Percentiles rank a stretch among this genome's conserved stretches.
phyloP scores from a whole-genome alignment of 92 coral and sea anemone species.

The Epizoanthus fatuus region DNA sequence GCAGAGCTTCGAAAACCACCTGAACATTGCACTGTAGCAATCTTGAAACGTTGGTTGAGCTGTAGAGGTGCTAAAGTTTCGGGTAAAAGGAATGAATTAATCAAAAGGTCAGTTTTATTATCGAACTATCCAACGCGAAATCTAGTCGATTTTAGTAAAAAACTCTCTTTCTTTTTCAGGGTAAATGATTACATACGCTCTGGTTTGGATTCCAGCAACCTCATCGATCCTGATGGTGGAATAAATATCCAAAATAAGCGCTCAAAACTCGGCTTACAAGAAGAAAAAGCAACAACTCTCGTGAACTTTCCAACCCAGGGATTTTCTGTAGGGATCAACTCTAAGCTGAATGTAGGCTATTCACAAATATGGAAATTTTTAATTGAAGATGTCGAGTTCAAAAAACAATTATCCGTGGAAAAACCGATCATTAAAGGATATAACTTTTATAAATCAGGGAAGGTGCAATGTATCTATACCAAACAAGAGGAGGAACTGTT shows the following conservation, averaged over 20 bases:
- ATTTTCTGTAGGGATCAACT: constrained; percentile 5
- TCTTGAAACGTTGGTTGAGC: constrained; percentile 45
- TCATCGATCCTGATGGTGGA: constrained; percentile 43
- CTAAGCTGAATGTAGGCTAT: constrained; percentile 4
- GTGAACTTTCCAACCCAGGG: constrained; percentile 35
- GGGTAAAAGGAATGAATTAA: constrained; percentile 44
- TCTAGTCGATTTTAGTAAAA: constrained; percentile 6
- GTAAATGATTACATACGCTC: constrained; percentile 50
- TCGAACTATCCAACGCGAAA: constrained; percentile 33
- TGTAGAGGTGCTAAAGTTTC: constrained; percentile 52
- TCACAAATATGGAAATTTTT: background rate
- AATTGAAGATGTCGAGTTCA: constrained; percentile 1
- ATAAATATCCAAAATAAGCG: constrained; percentile 9
- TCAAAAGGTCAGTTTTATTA: constrained; percentile 45
- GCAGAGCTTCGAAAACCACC: no score
- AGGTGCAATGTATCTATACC: background rate
- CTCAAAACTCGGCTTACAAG: constrained; percentile 17
- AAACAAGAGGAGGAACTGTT: background rate
- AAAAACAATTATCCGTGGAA: constrained; percentile 1
- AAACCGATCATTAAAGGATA: constrained; percentile 2
- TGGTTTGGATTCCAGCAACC: constrained; percentile 39
- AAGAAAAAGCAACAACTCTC: constrained; percentile 2
- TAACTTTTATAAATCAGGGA: background rate
- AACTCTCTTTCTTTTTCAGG: constrained; percentile 31
- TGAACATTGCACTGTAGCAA: background rate